Conservation (phyloP, 1,140 invertebrate species). For the Belonocnema kinseyi region DNA sequence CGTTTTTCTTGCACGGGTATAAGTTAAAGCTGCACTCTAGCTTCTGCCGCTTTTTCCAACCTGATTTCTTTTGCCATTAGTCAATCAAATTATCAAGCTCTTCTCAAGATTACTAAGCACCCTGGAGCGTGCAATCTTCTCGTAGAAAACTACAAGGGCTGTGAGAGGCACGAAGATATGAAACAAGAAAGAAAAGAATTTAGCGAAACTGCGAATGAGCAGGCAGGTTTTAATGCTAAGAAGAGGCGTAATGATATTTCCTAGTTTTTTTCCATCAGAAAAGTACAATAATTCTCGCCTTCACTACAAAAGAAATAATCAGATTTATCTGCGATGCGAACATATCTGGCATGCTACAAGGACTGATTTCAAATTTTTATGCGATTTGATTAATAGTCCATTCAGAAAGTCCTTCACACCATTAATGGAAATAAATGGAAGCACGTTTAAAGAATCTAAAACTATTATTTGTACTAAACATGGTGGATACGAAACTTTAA, state of each 20-base stretch:
- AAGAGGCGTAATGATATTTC: slow-evolving; percentile 29
- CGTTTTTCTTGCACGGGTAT: background rate
- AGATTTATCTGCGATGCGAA: background rate
- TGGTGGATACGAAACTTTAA: no score
- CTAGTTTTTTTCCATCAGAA: background rate
- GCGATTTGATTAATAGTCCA: background rate
- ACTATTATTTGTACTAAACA: no score
- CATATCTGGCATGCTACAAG: background rate
- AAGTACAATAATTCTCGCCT: background rate
- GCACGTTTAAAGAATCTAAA: background rate
- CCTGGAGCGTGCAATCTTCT: slow-evolving; percentile 53
- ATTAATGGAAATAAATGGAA: background rate
- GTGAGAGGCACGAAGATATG: background rate
- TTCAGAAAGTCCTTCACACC: background rate
- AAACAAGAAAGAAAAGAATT: slow-evolving; percentile 12
- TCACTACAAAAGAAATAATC: no score
- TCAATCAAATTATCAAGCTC: slow-evolving; percentile 62
- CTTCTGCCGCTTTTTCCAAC: background rate
- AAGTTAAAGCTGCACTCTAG: background rate
- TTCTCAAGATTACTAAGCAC: slow-evolving; percentile 52
- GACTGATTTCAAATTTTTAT: background rate
- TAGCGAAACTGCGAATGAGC: slow-evolving; percentile 7
- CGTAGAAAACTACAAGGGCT: slow-evolving; percentile 43
- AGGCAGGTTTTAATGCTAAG: slow-evolving; percentile 10
- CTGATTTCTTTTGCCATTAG: slow-evolving; percentile 57